Evolutionary conservation across 1,140 invertebrate genomes (phyloP), one percentile per base, ranked within the genome.

Genomic region (Caenorhabditis brenneri): DNA sequence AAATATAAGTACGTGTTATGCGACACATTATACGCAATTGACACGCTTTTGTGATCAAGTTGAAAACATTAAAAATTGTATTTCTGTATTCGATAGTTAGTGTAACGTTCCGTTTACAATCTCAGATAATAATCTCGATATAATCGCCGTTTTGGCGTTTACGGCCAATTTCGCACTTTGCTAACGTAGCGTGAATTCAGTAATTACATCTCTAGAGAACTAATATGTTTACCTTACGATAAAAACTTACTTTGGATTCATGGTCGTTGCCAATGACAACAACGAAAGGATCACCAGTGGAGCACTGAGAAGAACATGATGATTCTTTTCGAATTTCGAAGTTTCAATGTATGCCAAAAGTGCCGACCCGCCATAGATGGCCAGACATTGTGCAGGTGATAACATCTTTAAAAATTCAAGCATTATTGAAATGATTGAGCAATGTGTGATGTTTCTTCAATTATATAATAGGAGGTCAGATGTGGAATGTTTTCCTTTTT

Each of bases 351-450:
- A 74, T 22, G 65, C 65, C 65, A 74, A 42, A 42, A 42, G 27
- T 24, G 65, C n/a, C 9, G 65, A 74, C n/a, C 65, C 65, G 65
- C 65, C 65, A 24, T 74, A 74, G 19, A 74, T 74, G 36, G 65
- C 65, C n/a, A 74, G 65, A 24, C 65, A 74, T n/a, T 74, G 65
- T 2, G 65, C 65, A n/a, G 65, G 65, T 74, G 65, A 74, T 74
- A 74, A 74, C 65, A 74, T 74, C 65, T 74, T 9, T 7, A 74
- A 24, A 65, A 33, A n/a, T 16, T 29, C 12, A 2, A 55, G 53
- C 53, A 55, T 55, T 6, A 9, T 55, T 55, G 22, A 27, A 12
- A 1, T 16, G n/a, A 19, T 15, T 16, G 48, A 51, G 22, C 2
- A 10, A 27, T 27, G 24, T 24, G 24, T 10, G 6, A 2, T 22